Evolutionary conservation across 1,140 invertebrate species (phyloP), one percentile per base, ranked within the genome.

Genomic region (Lordiphosa mommai): DNA sequence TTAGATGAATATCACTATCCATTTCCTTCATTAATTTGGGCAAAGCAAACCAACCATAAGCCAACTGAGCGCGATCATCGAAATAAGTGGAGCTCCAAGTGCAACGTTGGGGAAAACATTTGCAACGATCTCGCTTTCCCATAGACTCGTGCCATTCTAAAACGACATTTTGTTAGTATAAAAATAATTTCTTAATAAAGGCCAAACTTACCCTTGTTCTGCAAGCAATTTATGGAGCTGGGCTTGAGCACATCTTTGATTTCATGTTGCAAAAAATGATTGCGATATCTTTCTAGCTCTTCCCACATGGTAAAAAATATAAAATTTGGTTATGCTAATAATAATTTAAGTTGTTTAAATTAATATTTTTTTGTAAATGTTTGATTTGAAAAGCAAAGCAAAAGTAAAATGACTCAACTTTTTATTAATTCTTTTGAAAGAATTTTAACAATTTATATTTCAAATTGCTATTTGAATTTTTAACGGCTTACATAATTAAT

Each of bases 21-120:
- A 88, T 46, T 53, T 88, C 72, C 5, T 57, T 56, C 51, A 86
- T 48, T 1, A 88, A 37, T 12, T 88, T 88, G n/a, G 86, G 86
- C 17, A 88, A 13, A 0, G 86, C 76, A 37, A 64, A 60, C 14
- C 38, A 58, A 3, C 86, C 86, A 14, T 84, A 88, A 3, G 86
- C 86, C 61, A 88, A 46, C 41, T 88, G 32, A 0, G 86, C 70
- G 1, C 86, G 65, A 69, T 88, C 80, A 0, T 61, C 40, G 12
- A 88, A 69, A 33, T 86, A 72, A 0, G 49, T 68, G 2, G 86
- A 86, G 23, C 33, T 44, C 0, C 7, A 5, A 0, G 50, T n/a
- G 23, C 72, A 69, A 5, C 30, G 20, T 8, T 40, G 9, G 1
- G 47, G 47, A 1, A 37, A 38, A 12, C 14, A 17, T 3, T 51